A percentile compares a stretch with the other conserved stretches of the same genome.
phyloP scores from a whole-genome alignment of 2,797 vertebrate species.

The Pitangus sulphuratus region DNA sequence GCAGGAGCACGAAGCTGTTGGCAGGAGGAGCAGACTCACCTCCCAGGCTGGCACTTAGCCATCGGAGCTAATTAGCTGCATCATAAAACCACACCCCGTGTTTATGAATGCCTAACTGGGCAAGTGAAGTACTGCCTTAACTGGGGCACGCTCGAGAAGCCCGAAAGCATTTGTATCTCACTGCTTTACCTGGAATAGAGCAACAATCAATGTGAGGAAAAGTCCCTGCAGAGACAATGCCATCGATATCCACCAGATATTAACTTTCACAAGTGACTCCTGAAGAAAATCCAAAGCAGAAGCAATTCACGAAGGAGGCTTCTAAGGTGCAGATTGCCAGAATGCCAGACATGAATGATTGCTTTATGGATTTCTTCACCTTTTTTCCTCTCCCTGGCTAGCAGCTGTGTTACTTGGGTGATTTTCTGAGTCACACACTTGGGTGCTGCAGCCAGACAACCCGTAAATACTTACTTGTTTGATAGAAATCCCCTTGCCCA shows the following conservation, averaged over 20 bases:
- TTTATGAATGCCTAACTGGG: neutral
- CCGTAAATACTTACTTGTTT: neutral
- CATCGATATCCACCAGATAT: neutral
- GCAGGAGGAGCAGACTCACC: neutral
- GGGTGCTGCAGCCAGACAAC: neutral
- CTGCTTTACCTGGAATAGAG: neutral
- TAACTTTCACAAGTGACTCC: neutral
- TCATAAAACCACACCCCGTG: neutral
- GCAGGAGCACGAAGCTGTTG: neutral
- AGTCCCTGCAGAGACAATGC: neutral
- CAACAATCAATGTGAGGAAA: neutral
- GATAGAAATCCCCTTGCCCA: neutral
- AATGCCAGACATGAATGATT: neutral
- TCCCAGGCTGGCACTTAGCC: neutral
- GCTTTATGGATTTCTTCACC: constrained; percentile 2
- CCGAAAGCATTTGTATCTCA: neutral
- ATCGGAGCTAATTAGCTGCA: neutral
- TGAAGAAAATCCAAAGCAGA: neutral
- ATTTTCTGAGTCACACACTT: constrained; percentile 1
- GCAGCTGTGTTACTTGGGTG: neutral
- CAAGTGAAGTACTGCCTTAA: neutral
- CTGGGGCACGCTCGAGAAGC: neutral
- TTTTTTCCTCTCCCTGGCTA: neutral
- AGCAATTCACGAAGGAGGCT: neutral
- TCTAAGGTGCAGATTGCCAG: neutral